Base-by-base conservation (phyloP, 92 coral and sea anemone species). In the Porites cylindrica region DNA sequence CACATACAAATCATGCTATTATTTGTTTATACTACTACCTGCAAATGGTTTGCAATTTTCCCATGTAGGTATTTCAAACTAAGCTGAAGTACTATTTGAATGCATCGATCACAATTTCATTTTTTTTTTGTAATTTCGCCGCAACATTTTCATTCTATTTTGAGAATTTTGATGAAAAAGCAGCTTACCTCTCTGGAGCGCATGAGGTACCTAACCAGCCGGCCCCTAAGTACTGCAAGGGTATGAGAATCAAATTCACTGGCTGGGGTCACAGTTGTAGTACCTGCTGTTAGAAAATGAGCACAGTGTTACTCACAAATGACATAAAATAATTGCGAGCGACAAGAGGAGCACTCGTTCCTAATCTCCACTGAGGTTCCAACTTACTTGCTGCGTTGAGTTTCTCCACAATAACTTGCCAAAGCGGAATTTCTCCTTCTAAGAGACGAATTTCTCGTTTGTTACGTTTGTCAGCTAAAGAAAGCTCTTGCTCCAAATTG, bases 321-420 rank as follows among this genome's bases (percentile, higher is more conserved):
- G 47, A 38, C 47, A 4, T 38, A 38, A 38, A 38, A 38, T 38
- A 38, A 38, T 38, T 38, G 6, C 6, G 7, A 0, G 47, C 47
- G 47, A 38, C 5, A 38, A 38, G 47, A 38, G 47, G 47, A 38
- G 47, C 47, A 38, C 7, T 7, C 47, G 4, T 3, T 0, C 47
- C 6, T 38, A 38, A 38, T 38, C 47, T 38, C 47, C 47, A 38
- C 47, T 38, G 47, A 38, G 47, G 47, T 38, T 7, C 56, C 50
- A 51, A 66, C 90, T 88, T 89, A 93, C 98, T 93, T 20, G 98
- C 69, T 66, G 92, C 92, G 76, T 91, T 91, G 6, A 93, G 93
- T 68, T 90, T 91, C 80, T 97, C 99, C 81, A 97, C 99, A 26
- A 97, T 93, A 75, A 93, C 95, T 89, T 97, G 99, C 99, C 99